Percentiles rank a stretch among this genome's conserved stretches.
Evolutionary conservation across 2,888 invertebrate species (phyloP).

Genomic region (Cantharis lateralis): DNA sequence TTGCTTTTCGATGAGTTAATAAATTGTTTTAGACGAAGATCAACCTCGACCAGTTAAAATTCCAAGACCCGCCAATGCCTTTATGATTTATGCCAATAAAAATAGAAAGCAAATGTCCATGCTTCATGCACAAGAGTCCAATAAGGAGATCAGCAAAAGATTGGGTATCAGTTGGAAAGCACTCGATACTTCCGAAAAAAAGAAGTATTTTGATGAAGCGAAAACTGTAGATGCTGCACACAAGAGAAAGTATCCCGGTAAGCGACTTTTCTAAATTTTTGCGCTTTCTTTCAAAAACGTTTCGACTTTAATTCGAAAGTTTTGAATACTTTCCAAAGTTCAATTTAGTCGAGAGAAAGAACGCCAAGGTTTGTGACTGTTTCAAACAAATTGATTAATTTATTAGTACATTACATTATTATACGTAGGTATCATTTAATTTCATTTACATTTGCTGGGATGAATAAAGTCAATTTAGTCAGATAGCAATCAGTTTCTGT

Average conservation of each 20-base stretch:
- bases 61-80: conserved; percentile 66
- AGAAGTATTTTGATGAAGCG: conserved; percentile 61
- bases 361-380: neutral
- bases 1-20: neutral
- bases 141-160: conserved; percentile 66
- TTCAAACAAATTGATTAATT: neutral
- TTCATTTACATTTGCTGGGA: neutral
- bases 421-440: neutral
- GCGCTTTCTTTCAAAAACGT: neutral
- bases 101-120: conserved; percentile 63
- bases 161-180: conserved; percentile 65
- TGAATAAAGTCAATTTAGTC: neutral
- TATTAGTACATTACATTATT: neutral
- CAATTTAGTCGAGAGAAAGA: neutral
- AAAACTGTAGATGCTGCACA: conserved; percentile 63
- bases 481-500: neutral
- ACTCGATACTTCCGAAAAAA: conserved; percentile 59
- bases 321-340: neutral
- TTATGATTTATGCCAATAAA: conserved; percentile 68
- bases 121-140: conserved; percentile 63
- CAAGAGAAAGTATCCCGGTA: conserved; percentile 66
- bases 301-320: neutral
- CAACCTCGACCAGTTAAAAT: conserved; percentile 51
- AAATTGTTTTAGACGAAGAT: neutral
- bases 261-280: conserved; percentile 36